Base-by-base conservation (phyloP, 2,113 vertebrate genomes). In the Scytalopus superciliaris region DNA sequence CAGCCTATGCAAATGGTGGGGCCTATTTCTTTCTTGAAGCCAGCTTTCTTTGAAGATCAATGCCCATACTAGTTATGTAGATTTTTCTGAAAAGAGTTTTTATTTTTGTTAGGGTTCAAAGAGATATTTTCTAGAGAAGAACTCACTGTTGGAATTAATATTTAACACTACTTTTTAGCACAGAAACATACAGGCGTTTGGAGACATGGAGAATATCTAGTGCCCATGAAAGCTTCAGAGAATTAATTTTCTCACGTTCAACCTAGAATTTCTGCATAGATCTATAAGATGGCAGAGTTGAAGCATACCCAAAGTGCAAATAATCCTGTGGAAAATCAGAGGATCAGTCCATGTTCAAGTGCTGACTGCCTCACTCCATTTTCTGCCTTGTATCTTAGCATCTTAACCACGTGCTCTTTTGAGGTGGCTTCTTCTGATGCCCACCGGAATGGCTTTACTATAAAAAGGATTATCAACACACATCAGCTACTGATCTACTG, bases 281-380 rank as follows among this genome's bases (percentile, higher is more conserved):
- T 31, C 21, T 78, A 18, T 28, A n/a, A 27, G 4, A 47, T 4
- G 3, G 12, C 40, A 88, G 18, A 72, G 12, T 5, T 72, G 35
- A 40, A 85, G 7, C 8, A 52, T 33, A 52, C 1, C 4, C 33
- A 42, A 76, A 35, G 4, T 63, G 19, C 22, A 70, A 25, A 50
- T 12, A 66, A 28, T 13, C 4, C 37, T 2, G 1, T 19, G 21
- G 31, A 42, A 82, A 63, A 75, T n/a, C 56, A 70, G 19, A 62
- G 7, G 15, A 50, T 45, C 0, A 0, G 13, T 59, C 49, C 8
- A 3, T 35, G 7, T 40, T 72, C 1, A 3, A 44, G 12, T 17
- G 13, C 16, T 50, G 31, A 18, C 22, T 45, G 12, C 37, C 28
- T 57, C 22, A 52, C 77, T 92, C 9, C 27, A 5, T 19, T 77